Conservation (phyloP, 2,797 vertebrate genomes). For the Coccyzus lansbergi region DNA sequence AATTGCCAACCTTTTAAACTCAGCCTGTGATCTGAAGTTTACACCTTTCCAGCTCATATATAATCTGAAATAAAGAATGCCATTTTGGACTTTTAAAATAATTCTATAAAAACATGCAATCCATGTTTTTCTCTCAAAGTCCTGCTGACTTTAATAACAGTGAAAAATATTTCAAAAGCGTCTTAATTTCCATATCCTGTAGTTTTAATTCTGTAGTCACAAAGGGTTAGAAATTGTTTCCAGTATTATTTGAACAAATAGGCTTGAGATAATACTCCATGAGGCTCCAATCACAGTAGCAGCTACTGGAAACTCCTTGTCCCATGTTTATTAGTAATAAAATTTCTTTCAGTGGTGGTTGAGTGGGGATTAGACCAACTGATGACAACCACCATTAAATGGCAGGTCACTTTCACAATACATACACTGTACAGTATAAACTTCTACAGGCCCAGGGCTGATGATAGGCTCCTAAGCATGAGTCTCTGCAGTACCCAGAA, state of each 20-base stretch:
- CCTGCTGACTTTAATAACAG: neutral
- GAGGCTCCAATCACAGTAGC: neutral
- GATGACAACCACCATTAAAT: neutral
- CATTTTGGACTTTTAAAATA: neutral
- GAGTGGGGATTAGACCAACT: neutral
- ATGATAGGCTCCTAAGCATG: neutral
- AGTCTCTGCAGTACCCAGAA: neutral
- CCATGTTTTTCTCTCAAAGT: neutral
- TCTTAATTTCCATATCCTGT: neutral
- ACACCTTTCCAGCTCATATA: neutral
- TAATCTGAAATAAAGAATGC: neutral
- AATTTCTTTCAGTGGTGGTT: conserved; percentile 2
- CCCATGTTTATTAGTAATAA: neutral
- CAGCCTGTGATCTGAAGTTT: neutral
- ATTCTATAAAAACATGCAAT: neutral
- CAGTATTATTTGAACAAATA: conserved; percentile 7
- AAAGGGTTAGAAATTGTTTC: neutral
- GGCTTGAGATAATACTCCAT: neutral
- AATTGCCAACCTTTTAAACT: neutral
- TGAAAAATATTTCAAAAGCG: neutral
- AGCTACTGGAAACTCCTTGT: conserved; percentile 19
- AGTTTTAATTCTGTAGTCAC: neutral
- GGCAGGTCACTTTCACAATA: neutral
- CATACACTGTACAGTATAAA: neutral
- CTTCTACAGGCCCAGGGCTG: neutral